Evolutionary conservation across 2,113 vertebrate genomes (phyloP).

Genomic region (Pygoscelis antarcticus): DNA sequence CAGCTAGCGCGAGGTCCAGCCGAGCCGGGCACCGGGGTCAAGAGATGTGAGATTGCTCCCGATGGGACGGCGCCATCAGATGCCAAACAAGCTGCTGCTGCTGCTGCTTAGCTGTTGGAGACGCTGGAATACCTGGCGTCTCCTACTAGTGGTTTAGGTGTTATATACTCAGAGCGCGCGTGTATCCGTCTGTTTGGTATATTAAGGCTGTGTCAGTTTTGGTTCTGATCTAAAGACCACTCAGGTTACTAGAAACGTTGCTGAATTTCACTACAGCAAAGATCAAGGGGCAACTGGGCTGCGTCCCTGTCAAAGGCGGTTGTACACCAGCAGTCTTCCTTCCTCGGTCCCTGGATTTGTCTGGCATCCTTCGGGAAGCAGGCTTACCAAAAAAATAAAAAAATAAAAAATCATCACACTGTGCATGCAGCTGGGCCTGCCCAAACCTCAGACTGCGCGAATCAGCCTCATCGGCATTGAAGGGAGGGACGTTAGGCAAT

Average conservation of each 20-base stretch:
- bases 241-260: not conserved
- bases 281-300: not conserved
- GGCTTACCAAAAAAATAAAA: not conserved
- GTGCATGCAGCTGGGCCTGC: not conserved
- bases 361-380: not conserved
- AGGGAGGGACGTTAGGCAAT: not conserved
- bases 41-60: rapidly evolving
- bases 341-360: not conserved
- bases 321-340: not conserved
- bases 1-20: not conserved
- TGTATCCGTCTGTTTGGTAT: not conserved
- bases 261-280: not conserved
- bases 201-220: too few relatives aligned
- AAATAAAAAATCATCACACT: not conserved
- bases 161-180: rapidly evolving
- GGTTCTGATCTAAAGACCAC: not conserved
- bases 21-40: not conserved
- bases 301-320: not conserved
- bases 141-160: rapidly evolving
- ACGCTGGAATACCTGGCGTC: not conserved
- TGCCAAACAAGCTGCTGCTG: too few relatives aligned
- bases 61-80: not conserved
- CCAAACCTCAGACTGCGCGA: not conserved
- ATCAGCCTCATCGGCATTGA: not conserved
- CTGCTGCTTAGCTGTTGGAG: not conserved